phyloP scores from a whole-genome alignment of 2,113 vertebrate genomes.

The Brachypodius melanocephalos region DNA sequence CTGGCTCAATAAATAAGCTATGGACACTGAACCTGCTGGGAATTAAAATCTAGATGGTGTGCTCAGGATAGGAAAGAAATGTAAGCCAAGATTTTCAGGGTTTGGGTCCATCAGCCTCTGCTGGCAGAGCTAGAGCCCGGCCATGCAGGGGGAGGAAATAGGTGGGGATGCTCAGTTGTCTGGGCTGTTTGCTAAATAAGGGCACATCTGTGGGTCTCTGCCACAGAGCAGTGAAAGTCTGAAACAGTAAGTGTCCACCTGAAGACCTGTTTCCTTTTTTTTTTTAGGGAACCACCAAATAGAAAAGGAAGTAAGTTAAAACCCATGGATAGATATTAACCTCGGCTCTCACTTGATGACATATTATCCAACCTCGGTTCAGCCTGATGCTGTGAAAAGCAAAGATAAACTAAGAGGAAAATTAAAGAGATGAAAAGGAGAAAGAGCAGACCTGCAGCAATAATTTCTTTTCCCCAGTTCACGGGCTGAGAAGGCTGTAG shows the following conservation, averaged over 20 bases:
- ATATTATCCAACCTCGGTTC: neutral
- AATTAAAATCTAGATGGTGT: neutral
- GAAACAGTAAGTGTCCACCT: neutral
- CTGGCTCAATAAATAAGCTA: neutral
- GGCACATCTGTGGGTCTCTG: neutral
- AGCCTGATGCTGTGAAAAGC: neutral
- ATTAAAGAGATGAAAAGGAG: neutral
- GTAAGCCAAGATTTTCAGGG: neutral
- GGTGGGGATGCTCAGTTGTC: neutral
- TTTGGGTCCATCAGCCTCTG: neutral
- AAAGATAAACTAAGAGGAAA: neutral
- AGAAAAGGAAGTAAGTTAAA: neutral
- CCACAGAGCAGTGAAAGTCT: neutral
- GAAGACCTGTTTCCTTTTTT: rapidly evolving
- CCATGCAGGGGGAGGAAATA: neutral
- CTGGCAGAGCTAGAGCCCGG: neutral
- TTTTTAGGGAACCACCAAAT: neutral
- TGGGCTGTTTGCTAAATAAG: neutral
- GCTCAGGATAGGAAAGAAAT: neutral
- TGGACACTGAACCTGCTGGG: neutral
- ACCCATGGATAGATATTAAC: neutral
- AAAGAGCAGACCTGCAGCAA: neutral
- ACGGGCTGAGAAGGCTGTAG: neutral
- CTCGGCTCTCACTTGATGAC: neutral
- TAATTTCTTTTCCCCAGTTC: neutral